Conservation (phyloP, 2,113 vertebrate species). For the Pseudolaguvia tuberculata region DNA sequence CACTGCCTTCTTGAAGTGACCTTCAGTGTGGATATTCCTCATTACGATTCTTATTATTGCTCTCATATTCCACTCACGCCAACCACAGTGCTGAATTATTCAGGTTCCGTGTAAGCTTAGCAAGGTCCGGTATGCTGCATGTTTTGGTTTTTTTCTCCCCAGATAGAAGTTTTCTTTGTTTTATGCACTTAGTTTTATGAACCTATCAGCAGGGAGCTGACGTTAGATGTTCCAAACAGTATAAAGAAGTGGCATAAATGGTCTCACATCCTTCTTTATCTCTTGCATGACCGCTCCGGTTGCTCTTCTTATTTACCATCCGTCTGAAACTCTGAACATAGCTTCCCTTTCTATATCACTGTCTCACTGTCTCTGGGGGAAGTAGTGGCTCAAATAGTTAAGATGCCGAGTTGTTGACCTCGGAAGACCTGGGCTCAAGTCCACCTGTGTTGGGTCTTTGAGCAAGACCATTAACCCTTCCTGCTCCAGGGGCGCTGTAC, state of each 20-base stretch:
- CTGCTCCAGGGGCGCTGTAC: too few species aligned
- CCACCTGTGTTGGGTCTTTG: too few species aligned
- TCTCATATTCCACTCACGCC: slow-evolving; percentile 51
- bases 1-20: slow-evolving; percentile 44
- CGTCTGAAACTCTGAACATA: not conserved
- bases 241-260: not conserved
- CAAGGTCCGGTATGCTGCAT: slow-evolving; percentile 16
- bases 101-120: slow-evolving; percentile 23
- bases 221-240: slow-evolving; percentile 33
- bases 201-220: slow-evolving; percentile 31
- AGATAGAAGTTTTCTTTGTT: slow-evolving; percentile 27
- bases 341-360: slow-evolving; percentile 10
- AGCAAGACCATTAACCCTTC: too few species aligned
- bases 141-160: slow-evolving; percentile 22
- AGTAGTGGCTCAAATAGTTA: too few species aligned
- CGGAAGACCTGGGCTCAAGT: too few species aligned
- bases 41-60: slow-evolving; percentile 52
- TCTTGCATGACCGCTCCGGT: slow-evolving; percentile 21
- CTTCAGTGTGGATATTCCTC: slow-evolving; percentile 49
- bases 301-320: slow-evolving; percentile 33
- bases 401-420: too few species aligned
- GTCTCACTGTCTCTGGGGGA: not conserved
- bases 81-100: slow-evolving; percentile 52
- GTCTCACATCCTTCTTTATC: slow-evolving; percentile 5
- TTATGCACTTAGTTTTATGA: slow-evolving; percentile 33